phyloP scores from a whole-genome alignment of 1,140 invertebrate species.

The Euwallacea fornicatus region DNA sequence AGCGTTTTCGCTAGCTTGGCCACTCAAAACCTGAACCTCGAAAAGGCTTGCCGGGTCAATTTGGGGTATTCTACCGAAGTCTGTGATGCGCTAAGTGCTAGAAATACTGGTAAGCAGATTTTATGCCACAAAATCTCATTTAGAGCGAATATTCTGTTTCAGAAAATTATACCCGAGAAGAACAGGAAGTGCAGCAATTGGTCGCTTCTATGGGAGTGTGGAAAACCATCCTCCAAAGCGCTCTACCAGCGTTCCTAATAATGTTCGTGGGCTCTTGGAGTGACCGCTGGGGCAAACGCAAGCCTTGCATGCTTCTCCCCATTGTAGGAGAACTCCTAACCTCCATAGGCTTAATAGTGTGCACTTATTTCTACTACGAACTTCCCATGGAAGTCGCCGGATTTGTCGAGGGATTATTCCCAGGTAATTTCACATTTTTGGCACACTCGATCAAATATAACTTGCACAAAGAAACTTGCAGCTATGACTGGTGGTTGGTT shows the following conservation, averaged over 20 bases:
- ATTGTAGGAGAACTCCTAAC: constrained; percentile 79
- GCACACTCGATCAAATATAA: neutral
- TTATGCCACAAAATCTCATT: neutral
- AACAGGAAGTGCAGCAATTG: constrained; percentile 69
- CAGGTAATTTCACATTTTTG: constrained; percentile 47
- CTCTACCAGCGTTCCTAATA: constrained; percentile 72
- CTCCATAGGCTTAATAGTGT: constrained; percentile 73
- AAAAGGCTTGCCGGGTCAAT: constrained; percentile 83
- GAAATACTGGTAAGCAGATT: constrained; percentile 58
- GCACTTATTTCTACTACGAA: constrained; percentile 76
- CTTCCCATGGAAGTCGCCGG: constrained; percentile 78
- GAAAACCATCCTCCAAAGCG: constrained; percentile 77
- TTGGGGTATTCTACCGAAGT: constrained; percentile 68
- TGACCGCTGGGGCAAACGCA: constrained; percentile 72
- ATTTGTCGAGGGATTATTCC: constrained; percentile 74
- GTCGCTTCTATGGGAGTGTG: constrained; percentile 76
- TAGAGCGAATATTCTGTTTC: neutral
- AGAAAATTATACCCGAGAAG: constrained; percentile 69
- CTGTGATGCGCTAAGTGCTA: constrained; percentile 69
- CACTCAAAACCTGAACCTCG: constrained; percentile 79
- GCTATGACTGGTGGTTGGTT: constrained; percentile 82
- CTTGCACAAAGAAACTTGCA: constrained; percentile 41
- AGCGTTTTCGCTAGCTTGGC: constrained; percentile 75
- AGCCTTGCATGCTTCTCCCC: constrained; percentile 82
- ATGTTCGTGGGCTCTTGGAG: constrained; percentile 80